Evolutionary conservation across 2,113 vertebrate species (phyloP).

Genomic region (Eretmochelys imbricata): DNA sequence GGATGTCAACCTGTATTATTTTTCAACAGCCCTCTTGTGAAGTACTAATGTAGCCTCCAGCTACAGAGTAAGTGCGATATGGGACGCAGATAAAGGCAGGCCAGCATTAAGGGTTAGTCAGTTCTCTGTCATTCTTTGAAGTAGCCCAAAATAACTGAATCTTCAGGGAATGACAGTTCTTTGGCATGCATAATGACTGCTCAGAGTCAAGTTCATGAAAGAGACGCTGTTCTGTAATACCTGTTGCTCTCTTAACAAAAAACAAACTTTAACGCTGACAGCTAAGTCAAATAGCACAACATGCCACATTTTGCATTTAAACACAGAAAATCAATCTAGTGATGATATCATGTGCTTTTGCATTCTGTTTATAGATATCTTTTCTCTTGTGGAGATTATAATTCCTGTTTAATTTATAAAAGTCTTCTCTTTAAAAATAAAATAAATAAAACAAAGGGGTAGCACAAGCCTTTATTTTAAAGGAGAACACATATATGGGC

Average conservation of each 20-base stretch:
- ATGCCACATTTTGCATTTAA: neutral
- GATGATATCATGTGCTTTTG: neutral
- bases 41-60: neutral
- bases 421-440: neutral
- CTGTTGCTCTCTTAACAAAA: neutral
- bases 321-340: neutral
- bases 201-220: neutral
- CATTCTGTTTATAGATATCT: fast-evolving
- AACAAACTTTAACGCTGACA: neutral
- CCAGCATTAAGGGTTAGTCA: neutral
- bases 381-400: fast-evolving
- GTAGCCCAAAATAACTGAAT: neutral
- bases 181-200: no score
- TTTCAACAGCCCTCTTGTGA: neutral
- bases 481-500: fast-evolving
- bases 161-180: neutral
- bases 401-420: fast-evolving
- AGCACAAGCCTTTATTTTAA: neutral
- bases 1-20: neutral
- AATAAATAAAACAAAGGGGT: neutral
- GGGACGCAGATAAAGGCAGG: neutral
- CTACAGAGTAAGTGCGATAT: neutral
- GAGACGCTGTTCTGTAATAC: neutral
- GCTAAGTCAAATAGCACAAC: neutral
- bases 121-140: neutral